phyloP scores from a whole-genome alignment of 2,888 invertebrate species.

The Eucriotettix oculatus region DNA sequence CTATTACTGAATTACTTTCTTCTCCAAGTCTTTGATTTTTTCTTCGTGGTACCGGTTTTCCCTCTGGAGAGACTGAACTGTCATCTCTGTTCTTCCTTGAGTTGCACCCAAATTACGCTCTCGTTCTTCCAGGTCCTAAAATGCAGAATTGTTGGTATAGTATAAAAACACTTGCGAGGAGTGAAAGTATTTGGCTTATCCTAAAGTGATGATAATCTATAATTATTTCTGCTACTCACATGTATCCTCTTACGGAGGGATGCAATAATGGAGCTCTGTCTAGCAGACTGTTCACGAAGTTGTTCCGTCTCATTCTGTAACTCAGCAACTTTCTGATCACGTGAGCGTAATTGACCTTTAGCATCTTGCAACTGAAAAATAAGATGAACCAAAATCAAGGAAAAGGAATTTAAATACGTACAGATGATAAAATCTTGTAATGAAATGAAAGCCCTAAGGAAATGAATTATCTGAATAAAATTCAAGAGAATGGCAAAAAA shows the following conservation, averaged over 20 bases:
- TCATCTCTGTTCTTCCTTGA: conserved; percentile 49
- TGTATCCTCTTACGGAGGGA: conserved; percentile 61
- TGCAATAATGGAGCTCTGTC: conserved; percentile 63
- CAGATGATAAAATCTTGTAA: too few relatives aligned
- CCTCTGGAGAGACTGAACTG: conserved; percentile 55
- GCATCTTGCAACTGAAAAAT: conserved; percentile 46
- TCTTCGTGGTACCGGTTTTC: conserved; percentile 60
- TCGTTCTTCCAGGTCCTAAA: conserved; percentile 56
- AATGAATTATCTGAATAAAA: too few relatives aligned
- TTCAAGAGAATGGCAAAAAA: too few relatives aligned
- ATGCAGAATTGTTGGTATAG: neutral
- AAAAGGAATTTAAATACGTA: too few relatives aligned
- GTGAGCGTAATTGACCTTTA: conserved; percentile 49
- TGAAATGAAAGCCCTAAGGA: too few relatives aligned
- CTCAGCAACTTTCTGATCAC: conserved; percentile 55
- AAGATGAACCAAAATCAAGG: too few relatives aligned
- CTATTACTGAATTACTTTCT: conserved; percentile 28
- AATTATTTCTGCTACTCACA: conserved; percentile 17
- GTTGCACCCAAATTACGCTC: conserved; percentile 48
- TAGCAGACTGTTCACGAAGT: conserved; percentile 61
- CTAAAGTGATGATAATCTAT: too few relatives aligned
- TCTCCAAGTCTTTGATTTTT: conserved; percentile 56
- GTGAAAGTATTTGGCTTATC: too few relatives aligned
- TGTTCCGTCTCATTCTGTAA: conserved; percentile 67
- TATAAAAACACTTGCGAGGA: too few relatives aligned